Evolutionary conservation across 2,888 invertebrate genomes (phyloP).

Genomic region (Limnephilus rhombicus): DNA sequence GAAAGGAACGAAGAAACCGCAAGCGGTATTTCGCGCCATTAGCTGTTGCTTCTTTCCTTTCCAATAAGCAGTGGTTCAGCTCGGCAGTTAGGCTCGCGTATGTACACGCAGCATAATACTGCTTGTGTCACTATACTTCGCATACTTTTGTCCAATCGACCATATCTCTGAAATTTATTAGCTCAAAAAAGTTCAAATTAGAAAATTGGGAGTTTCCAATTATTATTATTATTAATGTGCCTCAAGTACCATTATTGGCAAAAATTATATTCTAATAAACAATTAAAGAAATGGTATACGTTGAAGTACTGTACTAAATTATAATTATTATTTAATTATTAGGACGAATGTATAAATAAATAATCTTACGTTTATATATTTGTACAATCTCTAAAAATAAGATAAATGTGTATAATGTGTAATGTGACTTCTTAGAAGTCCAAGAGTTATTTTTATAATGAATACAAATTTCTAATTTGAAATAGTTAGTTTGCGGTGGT

Average conservation of each 20-base stretch:
- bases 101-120: background rate
- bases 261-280: background rate
- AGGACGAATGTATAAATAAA: background rate
- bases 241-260: background rate
- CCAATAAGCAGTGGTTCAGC: too few relatives aligned
- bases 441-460: background rate
- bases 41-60: too few relatives aligned
- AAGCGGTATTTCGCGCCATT: too few relatives aligned
- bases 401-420: background rate
- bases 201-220: background rate
- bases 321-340: background rate
- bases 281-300: background rate
- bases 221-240: slow-evolving; percentile 16
- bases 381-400: slow-evolving; percentile 13
- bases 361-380: slow-evolving; percentile 1
- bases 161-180: background rate
- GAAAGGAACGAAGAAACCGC: too few relatives aligned
- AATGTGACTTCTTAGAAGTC: background rate
- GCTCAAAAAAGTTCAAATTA: slow-evolving; percentile 28
- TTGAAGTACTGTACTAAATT: slow-evolving; percentile 1
- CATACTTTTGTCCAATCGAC: slow-evolving; percentile 14
- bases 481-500: background rate
- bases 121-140: background rate
- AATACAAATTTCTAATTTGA: background rate
- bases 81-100: too few relatives aligned